Evolutionary conservation across 2,113 vertebrate species (phyloP), one percentile per base, ranked within the genome.

Genomic region (Girardinichthys multiradiatus): DNA sequence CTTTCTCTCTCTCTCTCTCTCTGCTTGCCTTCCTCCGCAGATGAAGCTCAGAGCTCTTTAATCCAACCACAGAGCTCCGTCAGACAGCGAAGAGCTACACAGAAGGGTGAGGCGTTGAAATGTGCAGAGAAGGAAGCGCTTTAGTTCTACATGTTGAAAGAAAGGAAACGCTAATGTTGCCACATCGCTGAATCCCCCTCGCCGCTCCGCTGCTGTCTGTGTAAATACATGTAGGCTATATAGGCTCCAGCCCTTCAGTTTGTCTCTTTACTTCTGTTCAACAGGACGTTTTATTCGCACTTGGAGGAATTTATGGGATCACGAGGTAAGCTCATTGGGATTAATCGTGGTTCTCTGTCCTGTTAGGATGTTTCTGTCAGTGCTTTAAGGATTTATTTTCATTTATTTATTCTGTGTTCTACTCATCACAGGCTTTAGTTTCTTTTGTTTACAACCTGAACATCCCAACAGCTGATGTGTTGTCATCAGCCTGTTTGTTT

Each of bases 281-380:
- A 85, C 91, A 90, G 90, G 92, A 87, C 77, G 77, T 80, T 84
- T 86, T 54, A 74, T 74, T 86, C 80, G 82, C 83, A 70, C 84
- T 90, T 92, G 83, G 90, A 87, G 86, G 91, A 69, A 93, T 94
- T 93, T 94, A 95, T 95, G 94, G 94, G 94, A 89, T 95, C 94
- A 87, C 92, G 94, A 95, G 94, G 94, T 95, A 93, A 91, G 30
- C 4, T 29, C 27, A 72, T 29, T 17, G 33, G n/a, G 1, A 39
- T 29, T 3, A 9, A 59, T 33, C 1, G 42, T 67, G 67, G 76
- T 26, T 48, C 64, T 57, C 54, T 57, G 12, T 63, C 10, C 57
- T 73, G 48, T 72, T 35, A 58, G 19, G 42, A 6, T 45, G 13
- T 17, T 45, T 45, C 37, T 81, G 70, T 75, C 42, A 57, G 4